These are phyloP conservation scores for Lycaon pictus DNA, from an alignment of 2,113 vertebrate species.

Conservation along the genomic window DNA sequence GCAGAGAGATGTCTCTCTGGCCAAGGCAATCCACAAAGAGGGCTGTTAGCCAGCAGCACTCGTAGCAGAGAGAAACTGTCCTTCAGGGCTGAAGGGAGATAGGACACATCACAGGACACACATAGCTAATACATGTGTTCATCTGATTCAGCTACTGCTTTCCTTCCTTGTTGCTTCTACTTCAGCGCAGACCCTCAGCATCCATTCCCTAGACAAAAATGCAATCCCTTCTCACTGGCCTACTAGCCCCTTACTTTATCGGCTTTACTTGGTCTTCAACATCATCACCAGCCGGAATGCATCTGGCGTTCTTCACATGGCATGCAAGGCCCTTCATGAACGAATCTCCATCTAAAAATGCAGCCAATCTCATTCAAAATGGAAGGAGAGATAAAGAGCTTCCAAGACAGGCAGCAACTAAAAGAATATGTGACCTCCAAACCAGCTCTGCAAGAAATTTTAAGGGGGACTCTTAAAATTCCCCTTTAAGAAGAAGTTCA, in stretches of 20 bases:
- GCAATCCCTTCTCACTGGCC: background rate
- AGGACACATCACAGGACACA: too few relatives aligned
- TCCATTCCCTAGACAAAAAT: background rate
- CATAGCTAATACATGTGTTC: rapidly evolving
- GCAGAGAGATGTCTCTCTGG: background rate
- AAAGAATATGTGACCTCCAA: too few relatives aligned
- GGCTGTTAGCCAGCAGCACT: background rate
- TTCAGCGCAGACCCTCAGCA: background rate
- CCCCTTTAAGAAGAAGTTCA: too few relatives aligned
- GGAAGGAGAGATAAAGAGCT: too few relatives aligned
- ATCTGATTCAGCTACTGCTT: background rate
- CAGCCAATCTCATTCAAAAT: too few relatives aligned
- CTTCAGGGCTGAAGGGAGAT: background rate
- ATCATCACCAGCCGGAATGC: background rate
- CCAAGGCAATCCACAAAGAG: background rate
- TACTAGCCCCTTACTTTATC: background rate
- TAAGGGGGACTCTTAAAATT: too few relatives aligned
- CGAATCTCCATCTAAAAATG: background rate
- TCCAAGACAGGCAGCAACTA: too few relatives aligned
- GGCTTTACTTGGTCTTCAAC: background rate
- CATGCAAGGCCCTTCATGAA: background rate
- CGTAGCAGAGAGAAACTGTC: background rate
- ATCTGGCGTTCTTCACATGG: too few relatives aligned
- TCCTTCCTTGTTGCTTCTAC: background rate
- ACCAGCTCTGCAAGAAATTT: too few relatives aligned